Conservation (phyloP, 2,113 vertebrate genomes). For the Cyrtonyx montezumae region DNA sequence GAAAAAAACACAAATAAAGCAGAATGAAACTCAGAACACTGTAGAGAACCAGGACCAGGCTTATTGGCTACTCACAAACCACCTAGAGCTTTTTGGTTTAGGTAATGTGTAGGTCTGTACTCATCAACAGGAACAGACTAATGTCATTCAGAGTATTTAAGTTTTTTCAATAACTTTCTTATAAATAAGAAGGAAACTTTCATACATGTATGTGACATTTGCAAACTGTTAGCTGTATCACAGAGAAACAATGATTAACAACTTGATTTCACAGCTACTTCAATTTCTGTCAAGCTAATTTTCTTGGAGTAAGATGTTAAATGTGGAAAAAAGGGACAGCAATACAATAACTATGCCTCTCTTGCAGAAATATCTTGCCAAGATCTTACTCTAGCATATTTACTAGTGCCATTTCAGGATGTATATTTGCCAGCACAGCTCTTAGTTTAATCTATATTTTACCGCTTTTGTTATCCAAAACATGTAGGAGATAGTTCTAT, state of each 20-base stretch:
- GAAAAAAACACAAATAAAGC: background rate
- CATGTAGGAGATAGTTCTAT: conserved; percentile 60
- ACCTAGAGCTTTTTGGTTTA: background rate
- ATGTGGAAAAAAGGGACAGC: background rate
- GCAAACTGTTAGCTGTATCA: background rate
- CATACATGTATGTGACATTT: background rate
- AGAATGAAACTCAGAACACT: background rate
- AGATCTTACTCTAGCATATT: conserved; percentile 46
- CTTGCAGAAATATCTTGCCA: conserved; percentile 37
- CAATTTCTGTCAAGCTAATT: conserved; percentile 6
- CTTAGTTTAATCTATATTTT: conserved; percentile 56
- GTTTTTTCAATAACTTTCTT: background rate
- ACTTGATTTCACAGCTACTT: conserved; percentile 36
- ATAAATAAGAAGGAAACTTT: background rate
- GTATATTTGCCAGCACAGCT: conserved; percentile 60
- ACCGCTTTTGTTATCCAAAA: conserved; percentile 54
- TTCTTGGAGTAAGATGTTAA: background rate
- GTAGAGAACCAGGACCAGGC: background rate
- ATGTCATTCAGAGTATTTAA: background rate
- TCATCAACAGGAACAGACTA: fast-evolving
- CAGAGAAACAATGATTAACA: background rate
- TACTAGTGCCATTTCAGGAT: conserved; percentile 61
- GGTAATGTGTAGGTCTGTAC: background rate
- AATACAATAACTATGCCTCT: background rate
- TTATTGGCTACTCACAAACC: background rate